A percentile compares a stretch with the other conserved stretches of the same genome.
Evolutionary conservation across 2,797 vertebrate species (phyloP).

Genomic region (Chlorospingus flavigularis): DNA sequence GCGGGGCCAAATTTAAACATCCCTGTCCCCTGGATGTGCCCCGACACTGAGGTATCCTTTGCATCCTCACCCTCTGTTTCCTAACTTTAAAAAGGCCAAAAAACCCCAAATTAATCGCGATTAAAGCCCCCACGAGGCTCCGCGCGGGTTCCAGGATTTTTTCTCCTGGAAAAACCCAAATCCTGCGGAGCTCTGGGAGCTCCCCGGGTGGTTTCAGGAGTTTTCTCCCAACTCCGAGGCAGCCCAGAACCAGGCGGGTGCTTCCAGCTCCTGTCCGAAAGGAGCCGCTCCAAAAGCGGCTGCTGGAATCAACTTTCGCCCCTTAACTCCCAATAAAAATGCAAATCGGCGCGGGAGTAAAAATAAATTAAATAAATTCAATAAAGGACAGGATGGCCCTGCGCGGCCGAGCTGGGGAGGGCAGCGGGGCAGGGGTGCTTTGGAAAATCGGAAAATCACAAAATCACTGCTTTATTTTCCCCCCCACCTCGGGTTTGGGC

Average conservation of each 20-base stretch:
- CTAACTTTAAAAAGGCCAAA: accelerated
- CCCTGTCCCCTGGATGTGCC: background rate
- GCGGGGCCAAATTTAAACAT: background rate
- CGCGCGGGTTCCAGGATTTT: background rate
- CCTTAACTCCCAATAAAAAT: slow-evolving; percentile 30
- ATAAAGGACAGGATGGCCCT: background rate
- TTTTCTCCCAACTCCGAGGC: background rate
- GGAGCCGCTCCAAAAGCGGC: background rate
- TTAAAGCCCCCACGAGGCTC: accelerated
- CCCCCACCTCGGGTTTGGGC: no score
- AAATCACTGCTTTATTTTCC: background rate
- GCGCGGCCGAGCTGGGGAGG: background rate
- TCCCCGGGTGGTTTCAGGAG: background rate
- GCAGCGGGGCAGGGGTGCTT: no score
- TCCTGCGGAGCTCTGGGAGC: background rate
- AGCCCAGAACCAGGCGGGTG: background rate
- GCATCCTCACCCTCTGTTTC: accelerated
- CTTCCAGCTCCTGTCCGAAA: background rate
- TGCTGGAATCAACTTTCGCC: background rate
- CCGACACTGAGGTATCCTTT: background rate
- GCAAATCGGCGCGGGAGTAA: background rate
- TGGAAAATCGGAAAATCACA: background rate
- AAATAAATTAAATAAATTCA: background rate
- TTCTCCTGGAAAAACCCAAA: background rate
- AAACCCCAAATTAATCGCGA: accelerated